Base-by-base conservation (phyloP, 1,140 invertebrate genomes). In the Penaeus vannamei region DNA sequence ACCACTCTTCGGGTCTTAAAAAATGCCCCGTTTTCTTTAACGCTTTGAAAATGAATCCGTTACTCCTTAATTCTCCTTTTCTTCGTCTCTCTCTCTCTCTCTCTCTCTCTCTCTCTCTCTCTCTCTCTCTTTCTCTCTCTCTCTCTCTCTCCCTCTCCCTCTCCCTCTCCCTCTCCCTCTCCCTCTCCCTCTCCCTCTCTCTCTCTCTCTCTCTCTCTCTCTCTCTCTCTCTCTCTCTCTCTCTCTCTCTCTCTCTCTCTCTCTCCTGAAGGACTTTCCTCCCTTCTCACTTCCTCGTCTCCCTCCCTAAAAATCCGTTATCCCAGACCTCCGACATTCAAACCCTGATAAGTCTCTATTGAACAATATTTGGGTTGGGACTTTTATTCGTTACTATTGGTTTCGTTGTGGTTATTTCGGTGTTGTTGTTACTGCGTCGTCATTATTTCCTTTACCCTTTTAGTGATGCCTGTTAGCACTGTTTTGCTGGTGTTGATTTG, bases 1-100 rank as follows among this genome's bases (percentile, higher is more conserved):
- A 17, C 53, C 53, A 17, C 17, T 53, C 17, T 53, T 53, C 53
- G 53, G 14, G 17, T 53, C 53, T 53, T 53, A 53, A 53, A 53
- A 17, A 53, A 53, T 53, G 53, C 17, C 12, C 53, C 53, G 53
- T 53, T 53, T 53, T 53, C 53, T 53, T 53, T 53, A 53, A 53
- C 17, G 1, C 53, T 53, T 53, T 53, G 53, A 53, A 53, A 53
- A 53, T 53, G 53, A 53, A 53, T 53, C 59, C 81, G 62, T 83
- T 83, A 83, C 81, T n/a, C 23, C 79, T 81, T 26, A 26, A 14
- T 81, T 53, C 59, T n/a, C 23, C 23, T 80, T 59, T 42, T 59
- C 59, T n/a, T 80, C 77, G 23, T 80, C 77, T 46, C 36, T 80
- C 77, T 80, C 77, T 80, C 77, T 80, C 77, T 80, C 81, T 83